Conservation (phyloP, 2,797 vertebrate genomes). For the Melanotaenia maccullochi region DNA sequence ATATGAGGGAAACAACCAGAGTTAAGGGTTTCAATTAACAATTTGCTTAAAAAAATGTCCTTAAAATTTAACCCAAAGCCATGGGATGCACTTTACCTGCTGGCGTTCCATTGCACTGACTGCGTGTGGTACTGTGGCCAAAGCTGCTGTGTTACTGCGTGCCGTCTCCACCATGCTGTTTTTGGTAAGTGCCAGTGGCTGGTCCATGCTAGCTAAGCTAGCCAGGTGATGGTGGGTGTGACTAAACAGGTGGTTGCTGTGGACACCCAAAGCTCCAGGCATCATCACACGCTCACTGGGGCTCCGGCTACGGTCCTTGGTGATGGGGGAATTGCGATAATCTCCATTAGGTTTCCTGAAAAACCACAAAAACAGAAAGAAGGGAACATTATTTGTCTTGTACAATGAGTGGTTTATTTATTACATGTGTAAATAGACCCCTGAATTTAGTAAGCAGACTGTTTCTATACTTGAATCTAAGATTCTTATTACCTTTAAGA, state of each 20-base stretch:
- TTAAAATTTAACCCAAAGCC: conserved; percentile 4
- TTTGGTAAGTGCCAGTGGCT: conserved; percentile 98
- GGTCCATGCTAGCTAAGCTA: conserved; percentile 90
- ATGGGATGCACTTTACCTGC: conserved; percentile 84
- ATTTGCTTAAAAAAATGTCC: conserved; percentile 17
- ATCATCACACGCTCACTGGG: conserved; percentile 90
- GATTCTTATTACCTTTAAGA: neutral
- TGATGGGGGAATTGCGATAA: conserved; percentile 81
- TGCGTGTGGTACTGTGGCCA: conserved; percentile 69
- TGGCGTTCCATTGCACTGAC: conserved; percentile 90
- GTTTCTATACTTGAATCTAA: neutral
- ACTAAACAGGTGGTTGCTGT: conserved; percentile 87
- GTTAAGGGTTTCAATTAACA: conserved; percentile 10
- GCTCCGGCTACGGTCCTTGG: conserved; percentile 93
- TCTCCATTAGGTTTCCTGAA: conserved; percentile 94
- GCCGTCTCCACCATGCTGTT: conserved; percentile 88
- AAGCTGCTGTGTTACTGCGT: conserved; percentile 67
- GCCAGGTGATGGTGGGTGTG: conserved; percentile 83
- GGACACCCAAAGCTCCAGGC: conserved; percentile 85
- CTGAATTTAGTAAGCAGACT: neutral
- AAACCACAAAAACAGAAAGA: conserved; percentile 12
- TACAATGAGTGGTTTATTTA: neutral
- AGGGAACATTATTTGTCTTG: neutral
- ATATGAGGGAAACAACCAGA: neutral
- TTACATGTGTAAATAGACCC: neutral